Evolutionary conservation across 2,797 vertebrate species (phyloP), one percentile per base, ranked within the genome.

Genomic region (Pangasius larnaudii): DNA sequence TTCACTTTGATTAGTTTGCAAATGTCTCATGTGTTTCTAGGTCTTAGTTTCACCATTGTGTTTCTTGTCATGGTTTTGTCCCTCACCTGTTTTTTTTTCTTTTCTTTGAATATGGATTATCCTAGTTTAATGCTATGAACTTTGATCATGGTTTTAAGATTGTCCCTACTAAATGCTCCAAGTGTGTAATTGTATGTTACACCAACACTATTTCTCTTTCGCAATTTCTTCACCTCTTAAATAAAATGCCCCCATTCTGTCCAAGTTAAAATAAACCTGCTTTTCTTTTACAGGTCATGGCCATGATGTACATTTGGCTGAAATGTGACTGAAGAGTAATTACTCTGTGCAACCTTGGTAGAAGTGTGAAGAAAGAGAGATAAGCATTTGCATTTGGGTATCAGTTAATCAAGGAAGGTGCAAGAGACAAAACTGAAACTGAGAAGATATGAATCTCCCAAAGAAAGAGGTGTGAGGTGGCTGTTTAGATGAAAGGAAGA

Each of bases 401-500:
- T 39, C 53, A 7, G 53, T 39, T 33, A 33, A 78, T 33, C 51
- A 51, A 56, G n/a, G 30, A 56, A 56, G 14, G 33, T 16, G 7
- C 6, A 6, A 6, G 1, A 80, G 33, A 39, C 51, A 58, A 79
- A 56, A 36, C 56, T 39, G 53, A 39, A 39, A 81, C 5, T 14
- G 19, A 39, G 22, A 39, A 81, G 33, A 39, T 81, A 27, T 16
- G 18, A 81, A 61, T 81, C 56, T 81, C 56, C 30, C 56, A 61
- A 27, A 27, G 33, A 81, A 81, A 61, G 10, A 36, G 56, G 33
- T 11, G 2, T 46, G 33, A 72, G 13, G 24, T 63, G 33, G 69
- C 65, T 71, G 61, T 75, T 88, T 58, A 61, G 71, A 79, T 14
- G 87, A 58, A 65, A 79, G 75, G 42, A 59, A 61, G 78, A 58